These are phyloP conservation scores for Orthosia incerta DNA, from an alignment of 2,888 invertebrate species.

Conservation along the genomic window DNA sequence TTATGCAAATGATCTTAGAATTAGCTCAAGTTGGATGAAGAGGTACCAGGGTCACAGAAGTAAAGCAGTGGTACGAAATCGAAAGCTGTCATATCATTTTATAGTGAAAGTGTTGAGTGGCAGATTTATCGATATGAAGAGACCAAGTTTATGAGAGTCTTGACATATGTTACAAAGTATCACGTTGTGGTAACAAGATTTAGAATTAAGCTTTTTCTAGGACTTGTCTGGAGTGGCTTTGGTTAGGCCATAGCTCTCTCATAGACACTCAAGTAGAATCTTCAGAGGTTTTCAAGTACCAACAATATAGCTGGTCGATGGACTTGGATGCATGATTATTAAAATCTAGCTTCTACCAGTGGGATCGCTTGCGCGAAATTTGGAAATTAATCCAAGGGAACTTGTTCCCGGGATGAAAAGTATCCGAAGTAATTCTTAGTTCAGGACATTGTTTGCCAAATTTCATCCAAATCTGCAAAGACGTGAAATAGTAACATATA, in stretches of 20 bases:
- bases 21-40: not conserved
- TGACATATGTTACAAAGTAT: constrained; percentile 15
- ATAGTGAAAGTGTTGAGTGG: constrained; percentile 73
- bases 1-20: constrained; percentile 10
- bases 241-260: too few species aligned
- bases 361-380: too few species aligned
- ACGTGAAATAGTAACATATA: too few species aligned
- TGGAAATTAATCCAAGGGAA: too few species aligned
- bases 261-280: too few species aligned
- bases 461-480: too few species aligned
- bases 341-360: too few species aligned
- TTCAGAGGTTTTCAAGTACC: not conserved
- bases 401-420: too few species aligned
- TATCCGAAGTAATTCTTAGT: too few species aligned
- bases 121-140: constrained; percentile 57
- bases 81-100: constrained; percentile 72
- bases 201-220: not conserved
- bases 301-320: not conserved
- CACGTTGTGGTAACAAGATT: not conserved
- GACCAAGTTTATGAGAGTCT: constrained; percentile 32
- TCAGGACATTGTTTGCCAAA: too few species aligned
- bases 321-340: too few species aligned
- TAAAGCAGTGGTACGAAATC: constrained; percentile 57
- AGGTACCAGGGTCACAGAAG: constrained; percentile 41
- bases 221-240: too few species aligned